Evolutionary conservation across 2,888 invertebrate genomes (phyloP), one percentile per base, ranked within the genome.

Genomic region (Opisthograptis luteolata): DNA sequence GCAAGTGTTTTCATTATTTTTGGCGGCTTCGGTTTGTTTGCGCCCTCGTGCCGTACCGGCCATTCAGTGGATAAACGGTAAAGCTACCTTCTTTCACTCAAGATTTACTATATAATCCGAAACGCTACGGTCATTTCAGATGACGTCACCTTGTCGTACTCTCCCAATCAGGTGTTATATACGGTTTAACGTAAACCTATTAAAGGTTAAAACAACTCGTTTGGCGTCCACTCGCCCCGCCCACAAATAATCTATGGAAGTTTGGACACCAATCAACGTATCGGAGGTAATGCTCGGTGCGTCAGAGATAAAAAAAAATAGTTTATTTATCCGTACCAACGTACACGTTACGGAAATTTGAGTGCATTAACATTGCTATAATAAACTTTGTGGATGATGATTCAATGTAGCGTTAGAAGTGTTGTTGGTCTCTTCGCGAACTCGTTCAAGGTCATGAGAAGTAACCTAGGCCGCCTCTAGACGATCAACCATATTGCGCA

Each of bases 401-500:
- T 2, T 22, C 44, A 50, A 60, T 52, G 55, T 60, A 58, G 70
- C n/a, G n/a, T n/a, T n/a, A n/a, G n/a, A n/a, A n/a, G n/a, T n/a
- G n/a, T n/a, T n/a, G n/a, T n/a, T n/a, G n/a, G n/a, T n/a, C n/a
- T n/a, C n/a, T n/a, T n/a, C n/a, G n/a, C n/a, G n/a, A n/a, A n/a
- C n/a, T n/a, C n/a, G n/a, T n/a, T n/a, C n/a, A n/a, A n/a, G n/a
- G n/a, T n/a, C n/a, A n/a, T n/a, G n/a, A n/a, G n/a, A n/a, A n/a
- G n/a, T n/a, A n/a, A n/a, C n/a, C n/a, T n/a, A n/a, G n/a, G n/a
- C n/a, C n/a, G n/a, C n/a, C n/a, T n/a, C n/a, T n/a, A n/a, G n/a
- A n/a, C n/a, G n/a, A n/a, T n/a, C n/a, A n/a, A n/a, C n/a, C n/a
- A n/a, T n/a, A n/a, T n/a, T n/a, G n/a, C n/a, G n/a, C n/a, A n/a